Evolutionary conservation across 1,140 invertebrate species (phyloP).

Genomic region (Tetramorium parvispinum): DNA sequence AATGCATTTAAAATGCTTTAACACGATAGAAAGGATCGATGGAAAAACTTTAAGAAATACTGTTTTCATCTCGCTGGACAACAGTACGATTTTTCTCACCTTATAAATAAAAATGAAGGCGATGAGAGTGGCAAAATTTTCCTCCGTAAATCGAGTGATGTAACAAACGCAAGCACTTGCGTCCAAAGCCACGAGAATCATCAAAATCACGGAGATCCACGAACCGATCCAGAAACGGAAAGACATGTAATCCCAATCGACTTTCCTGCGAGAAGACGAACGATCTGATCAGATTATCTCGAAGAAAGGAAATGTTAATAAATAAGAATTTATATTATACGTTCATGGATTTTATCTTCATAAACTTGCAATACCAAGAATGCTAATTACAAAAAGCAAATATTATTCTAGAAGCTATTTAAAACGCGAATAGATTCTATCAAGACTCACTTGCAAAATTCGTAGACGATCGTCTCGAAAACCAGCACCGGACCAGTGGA

Average conservation of each 20-base stretch:
- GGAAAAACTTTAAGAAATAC: neutral
- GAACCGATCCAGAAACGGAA: slow-evolving; percentile 98
- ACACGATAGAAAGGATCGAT: neutral
- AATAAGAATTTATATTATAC: neutral
- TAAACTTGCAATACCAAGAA: neutral
- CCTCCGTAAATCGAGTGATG: slow-evolving; percentile 99
- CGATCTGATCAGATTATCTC: slow-evolving; percentile 48
- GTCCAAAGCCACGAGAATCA: slow-evolving; percentile 97
- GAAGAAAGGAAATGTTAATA: slow-evolving; percentile 23
- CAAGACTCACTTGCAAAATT: slow-evolving; percentile 94
- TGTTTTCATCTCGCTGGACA: neutral
- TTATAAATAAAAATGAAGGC: slow-evolving; percentile 99
- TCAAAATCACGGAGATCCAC: slow-evolving; percentile 95
- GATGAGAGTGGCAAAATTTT: slow-evolving; percentile 99
- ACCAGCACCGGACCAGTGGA: slow-evolving; percentile 99
- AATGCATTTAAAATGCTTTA: neutral
- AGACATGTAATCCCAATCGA: slow-evolving; percentile 95
- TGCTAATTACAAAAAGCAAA: neutral
- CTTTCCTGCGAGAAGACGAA: slow-evolving; percentile 82
- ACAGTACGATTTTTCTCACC: slow-evolving; percentile 85
- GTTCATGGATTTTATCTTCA: neutral
- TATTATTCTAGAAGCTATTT: neutral
- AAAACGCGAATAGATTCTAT: neutral
- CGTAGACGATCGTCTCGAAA: slow-evolving; percentile 98
- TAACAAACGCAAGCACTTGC: slow-evolving; percentile 99